Percentiles rank a stretch among this genome's conserved stretches.
Evolutionary conservation across 2,113 vertebrate species (phyloP).

Genomic region (Xiphophorus couchianus): DNA sequence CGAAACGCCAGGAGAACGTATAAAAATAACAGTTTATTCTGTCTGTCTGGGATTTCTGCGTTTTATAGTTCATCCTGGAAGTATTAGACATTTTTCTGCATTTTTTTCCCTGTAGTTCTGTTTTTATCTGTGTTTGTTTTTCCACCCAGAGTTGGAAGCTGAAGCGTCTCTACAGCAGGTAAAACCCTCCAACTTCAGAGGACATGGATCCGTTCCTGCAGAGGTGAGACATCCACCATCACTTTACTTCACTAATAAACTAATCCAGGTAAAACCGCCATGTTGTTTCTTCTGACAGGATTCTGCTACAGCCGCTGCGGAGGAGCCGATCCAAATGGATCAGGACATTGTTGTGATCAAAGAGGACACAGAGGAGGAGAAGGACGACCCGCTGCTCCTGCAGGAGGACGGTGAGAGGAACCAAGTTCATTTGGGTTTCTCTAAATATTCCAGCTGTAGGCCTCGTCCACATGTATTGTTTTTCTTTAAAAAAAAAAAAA

Average conservation of each 20-base stretch:
- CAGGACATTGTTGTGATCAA: slow-evolving; percentile 60
- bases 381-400: slow-evolving; percentile 29
- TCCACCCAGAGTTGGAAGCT: slow-evolving; percentile 13
- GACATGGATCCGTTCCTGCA: background rate
- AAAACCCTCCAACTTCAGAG: background rate
- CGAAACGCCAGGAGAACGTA: too few relatives aligned
- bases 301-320: background rate
- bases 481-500: too few relatives aligned
- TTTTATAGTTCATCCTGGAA: background rate
- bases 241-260: background rate
- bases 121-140: background rate
- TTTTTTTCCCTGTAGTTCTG: background rate
- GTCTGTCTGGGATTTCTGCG: too few relatives aligned
- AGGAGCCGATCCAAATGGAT: background rate
- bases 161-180: background rate
- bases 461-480: background rate
- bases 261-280: background rate
- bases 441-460: background rate
- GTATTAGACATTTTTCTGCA: background rate
- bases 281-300: slow-evolving; percentile 22
- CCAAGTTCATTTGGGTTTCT: background rate
- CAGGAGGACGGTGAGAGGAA: slow-evolving; percentile 47
- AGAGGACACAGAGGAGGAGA: slow-evolving; percentile 49
- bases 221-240: slow-evolving; percentile 21
- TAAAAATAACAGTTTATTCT: too few relatives aligned